Conservation (phyloP, 1,140 invertebrate species). For the Augochlora pura region DNA sequence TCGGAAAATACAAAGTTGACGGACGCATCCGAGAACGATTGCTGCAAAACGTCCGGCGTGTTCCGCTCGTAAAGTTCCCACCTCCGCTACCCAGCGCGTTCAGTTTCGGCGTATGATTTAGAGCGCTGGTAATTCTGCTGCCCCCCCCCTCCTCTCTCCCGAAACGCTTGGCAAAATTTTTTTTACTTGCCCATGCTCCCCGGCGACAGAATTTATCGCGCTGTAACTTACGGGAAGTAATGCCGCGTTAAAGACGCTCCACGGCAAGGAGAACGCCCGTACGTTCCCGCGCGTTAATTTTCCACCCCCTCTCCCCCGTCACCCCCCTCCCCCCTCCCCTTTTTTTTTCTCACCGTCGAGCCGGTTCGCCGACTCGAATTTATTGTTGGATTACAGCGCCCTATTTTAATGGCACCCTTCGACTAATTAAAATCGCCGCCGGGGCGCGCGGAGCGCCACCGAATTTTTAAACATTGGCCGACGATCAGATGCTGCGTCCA, state of each 20-base stretch:
- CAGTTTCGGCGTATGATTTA: slow-evolving; percentile 31
- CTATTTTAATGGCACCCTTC: slow-evolving; percentile 22
- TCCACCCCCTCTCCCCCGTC: no score
- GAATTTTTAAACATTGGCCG: no score
- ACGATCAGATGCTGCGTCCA: no score
- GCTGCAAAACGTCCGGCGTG: slow-evolving; percentile 30
- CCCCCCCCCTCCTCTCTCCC: no score
- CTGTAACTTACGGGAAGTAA: slow-evolving; percentile 42
- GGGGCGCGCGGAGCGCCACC: no score
- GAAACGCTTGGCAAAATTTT: slow-evolving; percentile 31
- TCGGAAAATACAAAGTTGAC: neutral
- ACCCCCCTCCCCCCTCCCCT: neutral
- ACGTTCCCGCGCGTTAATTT: slow-evolving; percentile 38
- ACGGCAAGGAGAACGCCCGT: slow-evolving; percentile 28
- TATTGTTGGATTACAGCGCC: slow-evolving; percentile 33
- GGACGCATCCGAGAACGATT: neutral
- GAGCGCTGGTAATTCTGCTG: slow-evolving; percentile 32
- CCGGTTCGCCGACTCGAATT: slow-evolving; percentile 21
- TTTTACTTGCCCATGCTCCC: neutral
- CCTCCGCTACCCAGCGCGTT: no score
- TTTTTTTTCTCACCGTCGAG: neutral
- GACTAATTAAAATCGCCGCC: slow-evolving; percentile 17
- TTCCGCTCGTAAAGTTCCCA: slow-evolving; percentile 20
- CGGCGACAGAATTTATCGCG: slow-evolving; percentile 32
- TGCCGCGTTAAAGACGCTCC: slow-evolving; percentile 36